Percentiles rank a stretch among this genome's conserved stretches.
phyloP scores from a whole-genome alignment of 1,140 invertebrate genomes.

The Venustaconcha ellipsiformis region DNA sequence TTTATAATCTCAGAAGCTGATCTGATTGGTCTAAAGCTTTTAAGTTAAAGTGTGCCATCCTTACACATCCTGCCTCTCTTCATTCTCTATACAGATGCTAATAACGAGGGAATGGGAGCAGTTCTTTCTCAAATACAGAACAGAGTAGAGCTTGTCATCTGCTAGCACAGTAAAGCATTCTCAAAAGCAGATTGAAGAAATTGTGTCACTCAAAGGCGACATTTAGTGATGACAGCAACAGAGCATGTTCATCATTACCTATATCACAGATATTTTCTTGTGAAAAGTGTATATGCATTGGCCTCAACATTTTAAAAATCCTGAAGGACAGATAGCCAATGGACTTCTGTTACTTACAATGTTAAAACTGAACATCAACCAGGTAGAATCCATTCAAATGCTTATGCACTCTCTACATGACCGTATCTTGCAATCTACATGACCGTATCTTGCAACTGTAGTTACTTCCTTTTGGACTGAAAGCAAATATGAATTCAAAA shows the following conservation, averaged over 20 bases:
- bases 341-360: no score
- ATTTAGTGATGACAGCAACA: slow-evolving; percentile 17
- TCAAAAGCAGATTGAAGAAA: slow-evolving; percentile 69
- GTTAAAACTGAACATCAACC: no score
- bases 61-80: slow-evolving; percentile 28
- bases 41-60: slow-evolving; percentile 9
- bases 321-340: no score
- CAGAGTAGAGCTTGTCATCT: slow-evolving; percentile 29
- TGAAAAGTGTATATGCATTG: no score
- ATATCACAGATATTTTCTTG: no score
- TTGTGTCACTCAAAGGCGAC: slow-evolving; percentile 39
- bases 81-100: slow-evolving; percentile 45
- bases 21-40: slow-evolving; percentile 36
- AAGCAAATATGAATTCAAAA: no score
- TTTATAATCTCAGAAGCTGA: slow-evolving; percentile 31
- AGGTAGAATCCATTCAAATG: no score
- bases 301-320: no score
- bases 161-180: slow-evolving; percentile 33
- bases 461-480: no score
- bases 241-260: not conserved
- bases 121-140: slow-evolving; percentile 47
- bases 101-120: slow-evolving; percentile 43
- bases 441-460: no score
- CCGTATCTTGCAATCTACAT: no score
- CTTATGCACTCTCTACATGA: no score